A percentile compares a stretch with the other conserved stretches of the same genome.
Conservation (phyloP, 1,140 invertebrate species). For the Drosophila nigromelanica region DNA sequence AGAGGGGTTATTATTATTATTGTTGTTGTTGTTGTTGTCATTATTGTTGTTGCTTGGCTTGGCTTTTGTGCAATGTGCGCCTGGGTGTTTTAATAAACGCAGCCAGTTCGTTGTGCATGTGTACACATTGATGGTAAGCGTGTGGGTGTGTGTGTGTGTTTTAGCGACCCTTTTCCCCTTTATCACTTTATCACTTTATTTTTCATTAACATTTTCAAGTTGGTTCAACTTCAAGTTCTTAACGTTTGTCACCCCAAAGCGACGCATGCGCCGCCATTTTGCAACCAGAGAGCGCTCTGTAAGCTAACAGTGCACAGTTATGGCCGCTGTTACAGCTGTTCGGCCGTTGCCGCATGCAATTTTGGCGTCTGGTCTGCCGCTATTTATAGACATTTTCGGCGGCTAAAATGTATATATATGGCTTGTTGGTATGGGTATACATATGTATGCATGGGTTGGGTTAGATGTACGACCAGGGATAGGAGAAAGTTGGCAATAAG, state of each 20-base stretch:
- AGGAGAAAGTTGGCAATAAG: background rate
- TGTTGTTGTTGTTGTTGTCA: conserved; percentile 33
- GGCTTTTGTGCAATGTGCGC: conserved; percentile 62
- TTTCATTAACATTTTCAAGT: conserved; percentile 77
- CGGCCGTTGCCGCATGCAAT: conserved; percentile 32
- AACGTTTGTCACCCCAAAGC: conserved; percentile 40
- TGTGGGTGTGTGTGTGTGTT: conserved; percentile 22
- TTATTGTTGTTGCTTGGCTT: conserved; percentile 35
- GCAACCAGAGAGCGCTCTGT: conserved; percentile 28
- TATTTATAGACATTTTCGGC: conserved; percentile 48
- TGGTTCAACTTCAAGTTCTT: conserved; percentile 53
- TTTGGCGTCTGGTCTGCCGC: conserved; percentile 36
- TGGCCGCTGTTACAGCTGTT: conserved; percentile 4
- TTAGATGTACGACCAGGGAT: conserved; percentile 10
- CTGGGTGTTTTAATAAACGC: conserved; percentile 73
- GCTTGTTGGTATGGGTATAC: background rate
- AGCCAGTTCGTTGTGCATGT: conserved; percentile 24
- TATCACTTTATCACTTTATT: conserved; percentile 60
- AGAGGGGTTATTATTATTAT: conserved; percentile 28
- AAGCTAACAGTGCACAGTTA: conserved; percentile 45
- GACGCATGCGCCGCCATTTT: conserved; percentile 58
- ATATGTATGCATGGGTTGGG: background rate
- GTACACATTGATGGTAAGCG: background rate
- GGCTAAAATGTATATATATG: conserved; percentile 4
- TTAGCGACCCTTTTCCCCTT: conserved; percentile 26